Evolutionary conservation across 2,113 vertebrate species (phyloP), one percentile per base, ranked within the genome.

Genomic region (Cisticola juncidis): DNA sequence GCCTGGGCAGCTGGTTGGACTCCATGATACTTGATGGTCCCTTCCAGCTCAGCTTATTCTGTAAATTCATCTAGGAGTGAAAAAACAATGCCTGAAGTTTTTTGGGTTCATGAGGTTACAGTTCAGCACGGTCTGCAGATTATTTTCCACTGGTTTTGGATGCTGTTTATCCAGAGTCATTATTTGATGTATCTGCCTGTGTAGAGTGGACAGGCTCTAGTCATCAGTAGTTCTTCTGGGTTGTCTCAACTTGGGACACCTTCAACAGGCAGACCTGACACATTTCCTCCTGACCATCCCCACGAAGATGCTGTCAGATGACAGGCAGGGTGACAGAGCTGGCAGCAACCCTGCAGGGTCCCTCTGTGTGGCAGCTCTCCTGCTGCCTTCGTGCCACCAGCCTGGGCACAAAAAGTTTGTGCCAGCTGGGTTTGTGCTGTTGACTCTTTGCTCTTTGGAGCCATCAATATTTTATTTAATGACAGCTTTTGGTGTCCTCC

Each of bases 21-120:
- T 86, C 4, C 0, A 5, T 18, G 44, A 14, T 50, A 51, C 61
- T 14, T 26, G 44, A 5, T 0, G 0, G 18, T 16, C n/a, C 36
- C 53, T 76, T 86, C 44, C 31, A 50, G 9, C 36, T 51, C 53
- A 36, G 45, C 53, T 50, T 12, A 17, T 44, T 33, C 62, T 26
- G 17, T 51, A 20, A 38, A 44, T 56, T 51, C 11, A 1, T 25
- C 11, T 6, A 40, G 35, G 28, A 15, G 11, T 18, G 45, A 40
- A 65, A 62, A 81, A 81, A 29, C 1, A 4, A 12, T 1, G 2
- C 29, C 51, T 31, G 3, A 58, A 50, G 11, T 12, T 12, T 78
- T 33, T 62, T 58, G 22, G 20, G 25, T 42, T 53, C 26, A 17
- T 0, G 2, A 44, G 21, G 12, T 62, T 92, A 71, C 14, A 8